Base-by-base conservation (phyloP, 92 coral and sea anemone genomes). In the Epizoanthus scotinus region DNA sequence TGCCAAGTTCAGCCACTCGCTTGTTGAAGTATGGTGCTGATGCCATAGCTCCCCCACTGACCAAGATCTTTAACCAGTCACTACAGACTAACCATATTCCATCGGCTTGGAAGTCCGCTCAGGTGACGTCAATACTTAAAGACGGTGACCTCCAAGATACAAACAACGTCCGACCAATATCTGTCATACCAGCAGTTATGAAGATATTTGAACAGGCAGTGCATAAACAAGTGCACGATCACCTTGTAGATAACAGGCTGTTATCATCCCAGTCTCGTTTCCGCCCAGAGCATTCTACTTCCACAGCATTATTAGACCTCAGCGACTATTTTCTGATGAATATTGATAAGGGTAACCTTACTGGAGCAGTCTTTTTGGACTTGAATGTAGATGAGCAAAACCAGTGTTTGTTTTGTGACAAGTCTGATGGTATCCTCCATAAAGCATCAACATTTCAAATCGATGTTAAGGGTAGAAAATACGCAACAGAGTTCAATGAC, bases 401-500 rank as follows among this genome's bases (percentile, higher is more conserved):
- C 12, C 84, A 78, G 54, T 67, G 87, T 56, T 78, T 78, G 56
- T 79, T 84, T 66, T 77, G 79, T 42, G 84, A 78, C 36, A 60
- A 68, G 28, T 21, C 28, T 67, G 84, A 56, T 18, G 70, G 56
- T 26, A 57, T 57, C 21, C 85, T 79, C 14, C 86, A 86, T 68
- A 65, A 44, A 72, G 89, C 86, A 25, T 64, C 83, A 54, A 86
- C 89, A 4, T 17, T 72, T 52, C 49, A 81, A 49, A 40, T 86
- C 38, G 90, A 86, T 62, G 56, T 19, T 50, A 82, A 78, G 27
- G 87, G 82, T 18, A 66, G 87, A 40, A 61, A 86, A n/a, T 86
- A 44, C 62, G 90, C 86, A 8, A 52, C 56, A 7, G 78, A 52
- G 71, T 66, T 83, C 10, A 34, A 78, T 26, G 80, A 85, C 44